phyloP scores from a whole-genome alignment of 1,140 invertebrate genomes.

The Dendroctonus valens region DNA sequence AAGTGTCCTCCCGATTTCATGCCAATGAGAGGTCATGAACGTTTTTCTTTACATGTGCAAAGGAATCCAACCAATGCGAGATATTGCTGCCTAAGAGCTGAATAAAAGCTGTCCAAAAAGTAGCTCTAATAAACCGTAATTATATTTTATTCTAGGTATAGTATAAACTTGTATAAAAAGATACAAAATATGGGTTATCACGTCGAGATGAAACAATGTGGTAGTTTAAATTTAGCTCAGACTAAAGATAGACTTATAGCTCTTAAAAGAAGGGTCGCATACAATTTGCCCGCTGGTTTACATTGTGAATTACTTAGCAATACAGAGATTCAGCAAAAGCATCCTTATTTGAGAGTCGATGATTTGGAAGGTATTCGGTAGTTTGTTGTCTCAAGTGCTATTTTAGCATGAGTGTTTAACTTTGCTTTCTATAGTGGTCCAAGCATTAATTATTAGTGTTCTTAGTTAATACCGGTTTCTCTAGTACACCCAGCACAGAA shows the following conservation, averaged over 20 bases:
- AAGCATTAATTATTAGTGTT: no score
- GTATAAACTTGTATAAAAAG: conserved; percentile 62
- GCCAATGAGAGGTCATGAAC: no score
- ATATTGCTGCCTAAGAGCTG: background rate
- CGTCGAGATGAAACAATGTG: conserved; percentile 64
- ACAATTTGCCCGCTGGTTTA: conserved; percentile 58
- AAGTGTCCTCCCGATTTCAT: no score
- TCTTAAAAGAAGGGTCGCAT: conserved; percentile 61
- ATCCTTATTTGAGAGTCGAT: conserved; percentile 64
- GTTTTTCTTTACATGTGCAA: background rate
- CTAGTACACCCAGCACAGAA: no score
- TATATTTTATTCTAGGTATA: conserved; percentile 50
- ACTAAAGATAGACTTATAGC: conserved; percentile 69
- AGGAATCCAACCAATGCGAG: background rate
- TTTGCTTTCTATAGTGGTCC: no score
- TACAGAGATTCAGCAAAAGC: conserved; percentile 53
- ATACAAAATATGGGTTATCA: conserved; percentile 63
- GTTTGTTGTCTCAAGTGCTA: background rate
- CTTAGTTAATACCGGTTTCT: no score
- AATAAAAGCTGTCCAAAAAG: no score
- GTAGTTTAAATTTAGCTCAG: conserved; percentile 70
- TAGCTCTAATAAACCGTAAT: background rate
- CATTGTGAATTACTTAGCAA: conserved; percentile 54
- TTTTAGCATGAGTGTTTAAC: no score
- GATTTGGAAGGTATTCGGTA: conserved; percentile 59